Conservation (phyloP, 2,113 vertebrate species). For the Parotia lawesii region DNA sequence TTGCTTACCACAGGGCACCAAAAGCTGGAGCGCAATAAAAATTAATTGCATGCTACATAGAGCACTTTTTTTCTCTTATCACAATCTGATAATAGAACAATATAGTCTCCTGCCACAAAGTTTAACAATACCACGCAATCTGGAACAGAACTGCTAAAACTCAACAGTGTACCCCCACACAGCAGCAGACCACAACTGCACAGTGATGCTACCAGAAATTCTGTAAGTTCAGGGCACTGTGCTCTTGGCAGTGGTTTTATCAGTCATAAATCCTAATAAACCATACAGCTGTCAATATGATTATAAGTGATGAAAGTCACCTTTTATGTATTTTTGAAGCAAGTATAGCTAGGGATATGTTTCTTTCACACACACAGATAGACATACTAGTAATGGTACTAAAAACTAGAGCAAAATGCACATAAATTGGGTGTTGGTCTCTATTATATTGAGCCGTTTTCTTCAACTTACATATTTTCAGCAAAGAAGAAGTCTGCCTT, state of each 20-base stretch:
- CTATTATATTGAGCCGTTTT: background rate
- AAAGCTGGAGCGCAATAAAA: background rate
- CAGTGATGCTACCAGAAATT: background rate
- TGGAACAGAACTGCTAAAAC: background rate
- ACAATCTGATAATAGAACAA: background rate
- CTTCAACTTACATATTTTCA: slow-evolving; percentile 85
- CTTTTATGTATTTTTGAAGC: background rate
- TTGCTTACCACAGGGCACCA: background rate
- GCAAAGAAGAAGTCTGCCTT: slow-evolving; percentile 94
- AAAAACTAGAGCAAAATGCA: background rate
- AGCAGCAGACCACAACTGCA: background rate
- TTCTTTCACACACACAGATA: background rate
- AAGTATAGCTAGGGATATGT: background rate
- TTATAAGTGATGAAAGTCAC: background rate
- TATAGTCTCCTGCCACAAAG: background rate
- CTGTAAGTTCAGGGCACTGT: background rate
- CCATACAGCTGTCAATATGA: background rate
- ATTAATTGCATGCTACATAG: background rate
- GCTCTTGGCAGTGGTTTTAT: background rate
- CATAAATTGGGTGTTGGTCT: background rate
- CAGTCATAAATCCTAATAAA: background rate
- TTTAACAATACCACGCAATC: background rate
- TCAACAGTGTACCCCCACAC: background rate
- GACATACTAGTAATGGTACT: background rate
- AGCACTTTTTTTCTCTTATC: background rate